phyloP scores from a whole-genome alignment of 2,113 vertebrate genomes.

The Psammodynastes pulverulentus region DNA sequence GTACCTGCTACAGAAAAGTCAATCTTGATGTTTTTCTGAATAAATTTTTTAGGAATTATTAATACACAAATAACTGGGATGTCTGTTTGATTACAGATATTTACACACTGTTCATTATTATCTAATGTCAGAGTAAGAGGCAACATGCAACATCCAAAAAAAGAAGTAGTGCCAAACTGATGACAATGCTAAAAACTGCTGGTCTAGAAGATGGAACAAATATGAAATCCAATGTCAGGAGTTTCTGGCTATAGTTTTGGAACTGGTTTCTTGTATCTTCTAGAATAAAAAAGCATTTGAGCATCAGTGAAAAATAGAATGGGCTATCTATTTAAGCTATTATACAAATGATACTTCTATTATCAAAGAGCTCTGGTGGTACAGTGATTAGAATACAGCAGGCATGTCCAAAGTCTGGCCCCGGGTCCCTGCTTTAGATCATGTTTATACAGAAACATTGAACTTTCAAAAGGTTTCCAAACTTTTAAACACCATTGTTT shows the following conservation, averaged over 20 bases:
- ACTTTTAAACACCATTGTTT: too few relatives aligned
- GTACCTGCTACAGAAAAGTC: constrained; percentile 40
- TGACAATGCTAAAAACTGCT: constrained; percentile 36
- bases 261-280: constrained; percentile 23
- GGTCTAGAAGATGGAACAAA: constrained; percentile 32
- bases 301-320: not conserved
- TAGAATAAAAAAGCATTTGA: not conserved
- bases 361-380: too few relatives aligned
- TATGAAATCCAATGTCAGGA: not conserved
- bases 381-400: too few relatives aligned
- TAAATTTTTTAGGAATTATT: constrained; percentile 59
- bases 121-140: constrained; percentile 58
- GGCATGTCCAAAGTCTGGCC: too few relatives aligned
- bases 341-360: not conserved
- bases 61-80: constrained; percentile 46
- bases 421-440: too few relatives aligned
- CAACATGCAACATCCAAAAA: constrained; percentile 47
- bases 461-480: too few relatives aligned
- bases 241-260: not conserved
- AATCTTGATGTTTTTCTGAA: constrained; percentile 55
- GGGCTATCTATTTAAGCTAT: not conserved
- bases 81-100: constrained; percentile 64
- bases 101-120: constrained; percentile 60
- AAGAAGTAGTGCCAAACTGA: constrained; percentile 61
- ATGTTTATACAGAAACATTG: too few relatives aligned